Evolutionary conservation across 2,797 vertebrate genomes (phyloP).

Genomic region (Eulemur coronatus): DNA sequence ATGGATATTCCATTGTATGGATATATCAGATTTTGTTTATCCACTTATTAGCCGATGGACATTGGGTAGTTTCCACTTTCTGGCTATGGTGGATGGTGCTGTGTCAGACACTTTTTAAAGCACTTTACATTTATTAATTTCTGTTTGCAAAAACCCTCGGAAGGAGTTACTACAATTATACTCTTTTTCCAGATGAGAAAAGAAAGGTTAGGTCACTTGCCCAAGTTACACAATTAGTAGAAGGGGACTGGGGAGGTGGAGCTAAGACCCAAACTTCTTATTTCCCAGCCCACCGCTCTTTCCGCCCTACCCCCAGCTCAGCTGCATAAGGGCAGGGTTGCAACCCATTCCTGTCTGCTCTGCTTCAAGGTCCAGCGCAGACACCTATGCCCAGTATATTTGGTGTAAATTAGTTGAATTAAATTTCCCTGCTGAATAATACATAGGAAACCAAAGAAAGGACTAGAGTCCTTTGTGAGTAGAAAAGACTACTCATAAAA

Average conservation of each 20-base stretch:
- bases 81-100: not conserved
- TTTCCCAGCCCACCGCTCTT: not conserved
- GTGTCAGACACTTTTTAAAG: not conserved
- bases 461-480: not conserved
- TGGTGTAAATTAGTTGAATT: not conserved
- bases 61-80: not conserved
- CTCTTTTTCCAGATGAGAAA: not conserved
- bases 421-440: not conserved
- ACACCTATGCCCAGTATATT: not conserved
- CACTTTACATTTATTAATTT: not conserved
- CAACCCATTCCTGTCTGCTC: not conserved
- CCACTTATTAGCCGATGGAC: not conserved
- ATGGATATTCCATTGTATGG: not conserved
- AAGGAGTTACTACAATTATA: not conserved
- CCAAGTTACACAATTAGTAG: not conserved
- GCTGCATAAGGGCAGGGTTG: not conserved
- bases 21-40: not conserved
- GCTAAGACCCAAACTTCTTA: not conserved
- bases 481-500: not conserved
- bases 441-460: not conserved
- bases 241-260: not conserved
- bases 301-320: not conserved
- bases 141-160: not conserved
- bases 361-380: not conserved
- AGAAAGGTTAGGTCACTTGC: not conserved